Evolutionary conservation across 2,888 invertebrate species (phyloP).

Genomic region (Hypomecis punctinalis): DNA sequence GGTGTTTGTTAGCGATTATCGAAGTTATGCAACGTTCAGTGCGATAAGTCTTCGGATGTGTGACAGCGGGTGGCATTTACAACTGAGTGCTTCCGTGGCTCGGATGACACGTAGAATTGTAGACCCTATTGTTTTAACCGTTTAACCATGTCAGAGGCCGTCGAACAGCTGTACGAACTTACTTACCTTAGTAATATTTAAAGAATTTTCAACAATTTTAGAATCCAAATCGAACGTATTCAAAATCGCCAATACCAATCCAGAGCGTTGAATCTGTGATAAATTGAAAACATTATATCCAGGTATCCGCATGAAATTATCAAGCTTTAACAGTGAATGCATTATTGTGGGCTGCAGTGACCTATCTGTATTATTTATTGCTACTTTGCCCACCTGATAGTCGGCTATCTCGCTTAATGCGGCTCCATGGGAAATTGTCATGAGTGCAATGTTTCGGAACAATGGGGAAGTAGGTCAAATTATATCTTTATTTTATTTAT

Average conservation of each 20-base stretch:
- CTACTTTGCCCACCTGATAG: constrained; percentile 21
- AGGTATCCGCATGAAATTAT: constrained; percentile 4
- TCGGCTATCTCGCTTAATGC: constrained; percentile 19
- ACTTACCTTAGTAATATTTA: too few species aligned
- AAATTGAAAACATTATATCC: constrained; percentile 7
- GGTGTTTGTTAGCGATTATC: too few species aligned
- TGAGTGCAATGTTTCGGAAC: constrained; percentile 16
- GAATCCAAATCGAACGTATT: too few species aligned
- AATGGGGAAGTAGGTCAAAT: constrained; percentile 1
- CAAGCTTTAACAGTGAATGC: constrained; percentile 6
- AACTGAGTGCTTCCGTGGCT: too few species aligned
- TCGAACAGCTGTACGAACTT: too few species aligned
- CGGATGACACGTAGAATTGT: too few species aligned
- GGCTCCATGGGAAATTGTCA: constrained; percentile 23
- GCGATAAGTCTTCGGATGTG: too few species aligned
- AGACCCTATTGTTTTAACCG: too few species aligned
- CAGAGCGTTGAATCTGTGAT: neutral
- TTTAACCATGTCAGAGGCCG: too few species aligned
- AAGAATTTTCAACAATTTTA: too few species aligned
- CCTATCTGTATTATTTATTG: constrained; percentile 20
- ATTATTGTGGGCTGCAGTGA: constrained; percentile 18
- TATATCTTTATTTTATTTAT: neutral
- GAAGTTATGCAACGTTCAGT: too few species aligned
- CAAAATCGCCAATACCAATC: neutral
- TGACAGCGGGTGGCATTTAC: too few species aligned